Evolutionary conservation across 37 sponge, comb jelly and placozoan species (phyloP), one percentile per base, ranked within the genome.

Genomic region (Beroe forskalii): DNA sequence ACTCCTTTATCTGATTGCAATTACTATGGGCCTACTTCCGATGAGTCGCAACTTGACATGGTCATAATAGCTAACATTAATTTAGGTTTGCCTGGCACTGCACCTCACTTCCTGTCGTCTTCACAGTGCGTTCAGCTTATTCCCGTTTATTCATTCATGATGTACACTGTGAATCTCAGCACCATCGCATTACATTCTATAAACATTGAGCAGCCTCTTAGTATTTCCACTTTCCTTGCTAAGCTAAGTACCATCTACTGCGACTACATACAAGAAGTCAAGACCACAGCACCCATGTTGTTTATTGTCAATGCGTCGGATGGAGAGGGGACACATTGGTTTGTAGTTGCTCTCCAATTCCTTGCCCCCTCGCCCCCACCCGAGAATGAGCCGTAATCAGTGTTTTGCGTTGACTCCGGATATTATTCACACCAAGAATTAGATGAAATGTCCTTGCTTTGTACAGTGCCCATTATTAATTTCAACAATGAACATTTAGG

Each of bases 221-320:
- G 67, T 24, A 14, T 25, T 8, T 25, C 23, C 20, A 64, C 27
- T 27, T 64, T 64, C 28, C 8, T 8, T n/a, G 6, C 8, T 27
- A 64, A 24, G 20, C 28, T 64, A 6, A 24, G 20, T 64, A 4
- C 8, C 22, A 14, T 27, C 20, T 14, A n/a, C 23, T 6, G n/a
- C n/a, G n/a, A n/a, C n/a, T n/a, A n/a, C n/a, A n/a, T n/a, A n/a
- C n/a, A n/a, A 14, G 24, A 64, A 24, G 28, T 8, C 28, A 64
- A 27, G 28, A n/a, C 23, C 6, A 64, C 6, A 8, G 24, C 60
- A 55, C 60, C 60, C 17, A 55, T 6, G 22, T 64, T 64, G 8
- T 64, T 27, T 64, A 64, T n/a, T 25, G 67, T 64, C 6, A 64
- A 64, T 64, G 28, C 23, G 6, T 64, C 67, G 67, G 67, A 64